Conservation (phyloP, 2,113 vertebrate genomes). For the Notechis scutatus region DNA sequence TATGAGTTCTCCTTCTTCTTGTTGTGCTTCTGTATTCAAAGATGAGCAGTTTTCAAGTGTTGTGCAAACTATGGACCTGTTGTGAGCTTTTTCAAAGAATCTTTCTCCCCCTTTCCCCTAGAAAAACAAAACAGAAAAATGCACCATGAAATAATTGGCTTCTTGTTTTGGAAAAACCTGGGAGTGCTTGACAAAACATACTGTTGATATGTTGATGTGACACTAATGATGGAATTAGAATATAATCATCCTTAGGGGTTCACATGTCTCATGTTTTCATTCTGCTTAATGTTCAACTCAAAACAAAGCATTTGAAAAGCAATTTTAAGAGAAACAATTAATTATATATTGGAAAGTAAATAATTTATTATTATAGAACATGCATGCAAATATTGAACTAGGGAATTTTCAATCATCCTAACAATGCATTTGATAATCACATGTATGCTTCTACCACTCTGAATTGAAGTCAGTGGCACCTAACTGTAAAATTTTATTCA, state of each 20-base stretch:
- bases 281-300: not conserved
- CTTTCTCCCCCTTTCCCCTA: not conserved
- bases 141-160: not conserved
- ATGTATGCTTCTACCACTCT: not conserved
- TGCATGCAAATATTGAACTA: not conserved
- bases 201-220: not conserved
- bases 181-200: not conserved
- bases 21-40: not conserved
- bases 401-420: not conserved
- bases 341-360: not conserved
- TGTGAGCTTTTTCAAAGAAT: not conserved
- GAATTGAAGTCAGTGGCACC: not conserved
- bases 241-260: not conserved
- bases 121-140: not conserved
- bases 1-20: not conserved
- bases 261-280: not conserved
- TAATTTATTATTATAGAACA: not conserved
- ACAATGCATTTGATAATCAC: not conserved
- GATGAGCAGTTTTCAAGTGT: not conserved
- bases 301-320: not conserved
- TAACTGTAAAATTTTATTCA: not conserved
- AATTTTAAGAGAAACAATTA: not conserved
- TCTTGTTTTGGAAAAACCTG: not conserved
- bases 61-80: not conserved
- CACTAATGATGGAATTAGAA: not conserved